phyloP scores from a whole-genome alignment of 1,140 invertebrate species.

The Pantala flavescens region DNA sequence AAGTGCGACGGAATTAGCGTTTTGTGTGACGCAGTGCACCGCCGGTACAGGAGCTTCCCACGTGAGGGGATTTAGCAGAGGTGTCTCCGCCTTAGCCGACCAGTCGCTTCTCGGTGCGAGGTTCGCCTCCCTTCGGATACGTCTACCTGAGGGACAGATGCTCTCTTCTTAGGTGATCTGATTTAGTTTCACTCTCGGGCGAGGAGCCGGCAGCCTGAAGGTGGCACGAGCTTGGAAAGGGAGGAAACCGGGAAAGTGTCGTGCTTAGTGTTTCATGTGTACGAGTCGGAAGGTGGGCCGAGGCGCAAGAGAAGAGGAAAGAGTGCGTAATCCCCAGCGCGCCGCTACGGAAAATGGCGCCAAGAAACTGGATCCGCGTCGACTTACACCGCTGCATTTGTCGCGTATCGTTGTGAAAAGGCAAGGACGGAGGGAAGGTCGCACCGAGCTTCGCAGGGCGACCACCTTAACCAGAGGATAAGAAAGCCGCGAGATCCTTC shows the following conservation, averaged over 20 bases:
- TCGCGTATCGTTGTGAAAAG: background rate
- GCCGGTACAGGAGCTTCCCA: too few species aligned
- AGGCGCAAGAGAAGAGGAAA: background rate
- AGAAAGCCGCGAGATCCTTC: background rate
- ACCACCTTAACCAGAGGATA: background rate
- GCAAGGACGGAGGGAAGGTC: background rate
- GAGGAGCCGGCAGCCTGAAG: too few species aligned
- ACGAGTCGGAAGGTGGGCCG: background rate
- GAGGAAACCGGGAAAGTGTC: background rate
- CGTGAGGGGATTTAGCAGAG: too few species aligned
- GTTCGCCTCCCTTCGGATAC: too few species aligned
- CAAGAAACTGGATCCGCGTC: background rate
- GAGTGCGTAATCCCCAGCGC: background rate
- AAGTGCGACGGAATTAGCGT: too few species aligned
- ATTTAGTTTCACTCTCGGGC: too few species aligned
- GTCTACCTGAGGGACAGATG: too few species aligned
- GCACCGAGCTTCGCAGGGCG: background rate
- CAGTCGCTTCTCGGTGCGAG: too few species aligned
- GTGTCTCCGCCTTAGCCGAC: too few species aligned
- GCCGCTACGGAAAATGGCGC: background rate
- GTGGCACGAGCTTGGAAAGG: too few species aligned
- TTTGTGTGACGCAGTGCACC: too few species aligned
- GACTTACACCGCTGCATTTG: background rate
- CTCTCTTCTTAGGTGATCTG: too few species aligned
- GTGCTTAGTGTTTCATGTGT: background rate